Evolutionary conservation across 1,140 invertebrate genomes (phyloP).

Genomic region (Drosophila cardini): DNA sequence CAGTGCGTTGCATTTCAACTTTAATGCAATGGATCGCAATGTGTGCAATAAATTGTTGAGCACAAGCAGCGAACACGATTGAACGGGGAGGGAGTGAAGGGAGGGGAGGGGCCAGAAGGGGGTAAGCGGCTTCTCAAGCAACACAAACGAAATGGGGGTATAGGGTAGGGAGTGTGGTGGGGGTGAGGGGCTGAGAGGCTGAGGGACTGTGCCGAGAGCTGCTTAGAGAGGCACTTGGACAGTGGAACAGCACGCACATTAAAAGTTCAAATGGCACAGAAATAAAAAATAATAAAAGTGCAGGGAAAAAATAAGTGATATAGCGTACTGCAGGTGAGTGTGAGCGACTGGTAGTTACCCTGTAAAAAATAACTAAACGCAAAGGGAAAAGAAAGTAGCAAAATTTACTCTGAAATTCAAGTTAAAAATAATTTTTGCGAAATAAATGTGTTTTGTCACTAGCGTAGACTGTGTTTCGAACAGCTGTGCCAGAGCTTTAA

Average conservation of each 20-base stretch:
- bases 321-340: neutral
- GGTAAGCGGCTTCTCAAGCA: too few relatives aligned
- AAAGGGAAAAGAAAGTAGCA: neutral
- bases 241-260: conserved; percentile 70
- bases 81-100: neutral
- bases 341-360: neutral
- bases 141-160: neutral
- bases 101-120: too few relatives aligned
- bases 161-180: too few relatives aligned
- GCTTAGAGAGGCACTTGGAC: conserved; percentile 48
- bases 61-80: neutral
- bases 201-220: conserved; percentile 1
- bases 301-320: neutral
- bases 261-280: conserved; percentile 73
- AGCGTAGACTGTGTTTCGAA: too few relatives aligned
- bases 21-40: conserved; percentile 69
- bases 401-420: too few relatives aligned
- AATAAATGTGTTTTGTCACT: too few relatives aligned
- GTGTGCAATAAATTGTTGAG: conserved; percentile 66
- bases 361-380: neutral
- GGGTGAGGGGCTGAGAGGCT: too few relatives aligned
- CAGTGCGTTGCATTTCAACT: conserved; percentile 67
- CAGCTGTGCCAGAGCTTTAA: too few relatives aligned
- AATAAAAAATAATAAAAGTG: conserved; percentile 23
- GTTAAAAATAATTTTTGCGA: neutral